Evolutionary conservation across 2,113 vertebrate genomes (phyloP), one percentile per base, ranked within the genome.

Genomic region (Tringa solitaria): DNA sequence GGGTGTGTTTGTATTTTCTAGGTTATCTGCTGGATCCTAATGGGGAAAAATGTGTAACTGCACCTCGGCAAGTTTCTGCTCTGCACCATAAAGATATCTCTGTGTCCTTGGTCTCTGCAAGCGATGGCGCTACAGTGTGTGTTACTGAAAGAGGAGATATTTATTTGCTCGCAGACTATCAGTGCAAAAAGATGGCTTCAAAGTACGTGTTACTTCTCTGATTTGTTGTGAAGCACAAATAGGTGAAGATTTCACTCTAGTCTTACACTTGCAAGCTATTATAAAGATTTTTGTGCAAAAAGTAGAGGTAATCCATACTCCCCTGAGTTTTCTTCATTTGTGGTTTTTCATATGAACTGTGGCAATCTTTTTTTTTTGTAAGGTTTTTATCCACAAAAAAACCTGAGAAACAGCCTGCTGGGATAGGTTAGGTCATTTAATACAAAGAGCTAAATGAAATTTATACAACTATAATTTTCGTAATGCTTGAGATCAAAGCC

Each of bases 121-220:
- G 99, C 92, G 99, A 99, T 91, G 99, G 99, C 0, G 99, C 99
- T 84, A 99, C 99, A n/a, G 99, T 99, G 28, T 99, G 99, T 41
- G 99, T 99, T 96, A 99, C 99, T 13, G 98, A 99, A 89, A 99
- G 98, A 96, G 99, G 99, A 84, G 99, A 99, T 74, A 98, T 99
- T 94, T 99, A 99, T 97, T 98, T 99, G 90, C 98, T 99, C 89
- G 96, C 98, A 53, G 99, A 99, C 83, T 99, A 99, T 97, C 99
- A 99, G 93, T 99, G 99, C 98, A 99, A 99, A 97, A 99, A 99
- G 98, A 97, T 99, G 93, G 99, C 99, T 90, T 99, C 99, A 30
- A 99, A 98, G 99, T 99, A 97, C 96, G 98, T 98, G 17, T 43
- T 75, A 51, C 68, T 96, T 77, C 73, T 90, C 46, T 92, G 35